Evolutionary conservation across 2,888 invertebrate genomes (phyloP), one percentile per base, ranked within the genome.

Genomic region (Acanthoscelides obtectus): DNA sequence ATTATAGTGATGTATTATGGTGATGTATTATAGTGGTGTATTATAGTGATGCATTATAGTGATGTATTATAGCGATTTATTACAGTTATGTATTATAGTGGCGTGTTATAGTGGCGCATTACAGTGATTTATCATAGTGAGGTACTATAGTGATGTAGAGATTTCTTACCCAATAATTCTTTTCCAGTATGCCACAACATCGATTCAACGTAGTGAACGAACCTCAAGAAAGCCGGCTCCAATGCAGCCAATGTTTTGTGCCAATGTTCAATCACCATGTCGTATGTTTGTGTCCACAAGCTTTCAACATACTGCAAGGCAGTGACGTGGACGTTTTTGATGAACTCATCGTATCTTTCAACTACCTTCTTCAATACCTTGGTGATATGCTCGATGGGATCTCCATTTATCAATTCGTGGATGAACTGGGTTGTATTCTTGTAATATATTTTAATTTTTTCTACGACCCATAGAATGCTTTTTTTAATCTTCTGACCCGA

Each of bases 401-500:
- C 93, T 0, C 94, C 94, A 79, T 92, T 91, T 71, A 94, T 83
- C 63, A 94, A 86, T 19, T 89, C 90, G 73, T 90, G 90, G 0
- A 92, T 87, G 2, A 93, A 90, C 22, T 93, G 91, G 8, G 92
- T 86, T 20, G 92, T 87, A 79, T 92, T 92, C 22, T 90, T 88
- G 79, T 94, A 94, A 0, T 92, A 92, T 66, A 85, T 87, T 81
- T 93, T 93, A 0, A 94, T 87, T 69, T 91, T 89, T 74, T 93
- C 91, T 0, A 94, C 90, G 0, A 94, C 88, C 90, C 92, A 94
- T 0, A 91, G 85, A 12, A 95, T 86, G 76, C 93, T 93, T 75
- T 93, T 90, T 68, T 93, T 90, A 21, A 95, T 89, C 0, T 93
- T 93, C 76, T 91, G 89, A 8, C 94, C 94, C 0, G 94, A 94